A percentile compares a stretch with the other conserved stretches of the same genome.
Conservation (phyloP, 2,888 invertebrate species). For the Acronicta aceris region DNA sequence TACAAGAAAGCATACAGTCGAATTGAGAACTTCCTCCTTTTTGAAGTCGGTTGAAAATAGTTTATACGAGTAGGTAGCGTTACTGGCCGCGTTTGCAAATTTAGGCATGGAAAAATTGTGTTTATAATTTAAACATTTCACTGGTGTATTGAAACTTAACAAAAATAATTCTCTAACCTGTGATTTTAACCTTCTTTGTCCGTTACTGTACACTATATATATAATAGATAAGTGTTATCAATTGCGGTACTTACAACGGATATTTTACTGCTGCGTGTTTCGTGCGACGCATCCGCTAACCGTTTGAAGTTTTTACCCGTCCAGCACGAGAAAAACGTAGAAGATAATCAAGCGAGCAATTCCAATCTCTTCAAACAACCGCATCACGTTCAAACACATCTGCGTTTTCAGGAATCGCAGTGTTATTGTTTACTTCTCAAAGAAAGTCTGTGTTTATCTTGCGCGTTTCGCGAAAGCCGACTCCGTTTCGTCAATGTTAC, state of each 20-base stretch:
- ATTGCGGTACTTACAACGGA: constrained; percentile 49
- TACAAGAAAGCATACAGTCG: too few species aligned
- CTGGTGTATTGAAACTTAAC: too few species aligned
- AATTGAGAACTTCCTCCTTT: too few species aligned
- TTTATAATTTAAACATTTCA: too few species aligned
- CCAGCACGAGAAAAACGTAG: constrained; percentile 35
- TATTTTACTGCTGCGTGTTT: constrained; percentile 46
- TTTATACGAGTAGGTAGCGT: too few species aligned
- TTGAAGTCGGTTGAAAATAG: too few species aligned
- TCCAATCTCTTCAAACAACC: constrained; percentile 28
- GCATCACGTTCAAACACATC: constrained; percentile 24
- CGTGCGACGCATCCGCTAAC: constrained; percentile 23
- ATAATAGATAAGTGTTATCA: constrained; percentile 26
- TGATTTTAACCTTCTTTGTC: neutral
- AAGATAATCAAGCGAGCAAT: constrained; percentile 40
- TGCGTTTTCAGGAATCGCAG: constrained; percentile 39
- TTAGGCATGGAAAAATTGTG: too few species aligned
- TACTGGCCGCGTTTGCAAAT: too few species aligned
- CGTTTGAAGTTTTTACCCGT: constrained; percentile 20
- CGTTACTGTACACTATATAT: constrained; percentile 43
- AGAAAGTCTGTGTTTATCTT: constrained; percentile 36
- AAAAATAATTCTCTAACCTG: neutral
- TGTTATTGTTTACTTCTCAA: constrained; percentile 45
- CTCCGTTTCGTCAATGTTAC: constrained; percentile 38
- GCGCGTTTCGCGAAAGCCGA: constrained; percentile 31